Evolutionary conservation across 2,113 vertebrate genomes (phyloP).

Genomic region (Odontesthes bonariensis): DNA sequence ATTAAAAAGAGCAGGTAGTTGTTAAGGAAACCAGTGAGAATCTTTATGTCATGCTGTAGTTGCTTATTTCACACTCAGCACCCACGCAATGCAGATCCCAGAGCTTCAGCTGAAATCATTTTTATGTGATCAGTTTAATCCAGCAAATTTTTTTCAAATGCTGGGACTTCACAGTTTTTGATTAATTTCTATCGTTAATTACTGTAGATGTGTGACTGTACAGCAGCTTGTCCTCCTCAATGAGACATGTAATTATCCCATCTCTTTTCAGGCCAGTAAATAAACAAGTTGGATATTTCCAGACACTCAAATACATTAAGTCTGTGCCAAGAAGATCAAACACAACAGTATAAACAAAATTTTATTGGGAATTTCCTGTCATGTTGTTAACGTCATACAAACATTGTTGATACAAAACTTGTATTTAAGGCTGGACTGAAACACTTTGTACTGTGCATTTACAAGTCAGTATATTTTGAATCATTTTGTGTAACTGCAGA

Average conservation of each 20-base stretch:
- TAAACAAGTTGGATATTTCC: background rate
- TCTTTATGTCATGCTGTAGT: background rate
- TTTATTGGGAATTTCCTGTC: constrained; percentile 65
- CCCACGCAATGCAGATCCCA: no score
- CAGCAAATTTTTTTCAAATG: constrained; percentile 26
- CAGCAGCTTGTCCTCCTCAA: background rate
- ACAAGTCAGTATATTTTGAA: constrained; percentile 20
- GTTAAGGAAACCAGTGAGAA: background rate
- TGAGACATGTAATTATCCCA: background rate
- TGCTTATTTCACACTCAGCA: background rate
- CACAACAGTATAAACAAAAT: constrained; percentile 59
- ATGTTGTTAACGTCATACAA: constrained; percentile 58
- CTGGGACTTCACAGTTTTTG: background rate
- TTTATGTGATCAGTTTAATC: background rate
- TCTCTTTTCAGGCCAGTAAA: background rate
- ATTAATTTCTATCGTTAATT: background rate
- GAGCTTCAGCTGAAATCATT: constrained; percentile 13
- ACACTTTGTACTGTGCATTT: constrained; percentile 19
- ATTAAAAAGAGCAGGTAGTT: background rate
- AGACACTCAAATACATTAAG: background rate
- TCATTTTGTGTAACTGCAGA: constrained; percentile 21
- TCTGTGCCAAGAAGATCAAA: background rate
- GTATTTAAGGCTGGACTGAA: constrained; percentile 20
- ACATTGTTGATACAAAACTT: constrained; percentile 69
- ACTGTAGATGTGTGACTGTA: no score